phyloP scores from a whole-genome alignment of 1,140 invertebrate species.

The Colletes latitarsis region DNA sequence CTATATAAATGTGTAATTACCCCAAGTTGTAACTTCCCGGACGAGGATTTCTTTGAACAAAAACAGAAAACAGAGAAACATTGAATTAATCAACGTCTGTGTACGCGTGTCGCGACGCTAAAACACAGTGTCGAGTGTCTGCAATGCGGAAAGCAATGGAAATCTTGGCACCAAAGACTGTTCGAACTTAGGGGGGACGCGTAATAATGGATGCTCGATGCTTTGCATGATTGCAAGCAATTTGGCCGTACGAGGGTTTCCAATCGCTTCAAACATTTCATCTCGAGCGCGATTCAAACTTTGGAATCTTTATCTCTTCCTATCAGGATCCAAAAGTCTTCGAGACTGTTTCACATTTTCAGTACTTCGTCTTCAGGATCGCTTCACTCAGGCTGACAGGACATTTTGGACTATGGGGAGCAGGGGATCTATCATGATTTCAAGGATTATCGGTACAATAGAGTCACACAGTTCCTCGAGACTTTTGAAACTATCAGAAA shows the following conservation, averaged over 20 bases:
- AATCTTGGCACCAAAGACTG: background rate
- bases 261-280: background rate
- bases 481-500: too few species aligned
- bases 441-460: too few species aligned
- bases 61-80: conserved; percentile 56
- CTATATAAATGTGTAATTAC: conserved; percentile 69
- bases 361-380: background rate
- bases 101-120: background rate
- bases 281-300: too few species aligned
- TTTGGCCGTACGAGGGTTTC: background rate
- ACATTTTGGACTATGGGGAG: too few species aligned
- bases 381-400: too few species aligned
- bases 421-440: too few species aligned
- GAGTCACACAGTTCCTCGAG: too few species aligned
- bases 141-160: background rate
- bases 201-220: background rate
- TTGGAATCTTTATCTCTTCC: too few species aligned
- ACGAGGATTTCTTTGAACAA: conserved; percentile 62
- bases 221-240: background rate
- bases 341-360: background rate
- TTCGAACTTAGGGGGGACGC: too few species aligned
- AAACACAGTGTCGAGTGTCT: background rate
- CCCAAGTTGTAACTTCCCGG: conserved; percentile 62
- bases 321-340: background rate
- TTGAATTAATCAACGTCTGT: conserved; percentile 39